A percentile compares a stretch with the other conserved stretches of the same genome.
phyloP scores from a whole-genome alignment of 2,888 invertebrate genomes.

The Epirrita christyi region DNA sequence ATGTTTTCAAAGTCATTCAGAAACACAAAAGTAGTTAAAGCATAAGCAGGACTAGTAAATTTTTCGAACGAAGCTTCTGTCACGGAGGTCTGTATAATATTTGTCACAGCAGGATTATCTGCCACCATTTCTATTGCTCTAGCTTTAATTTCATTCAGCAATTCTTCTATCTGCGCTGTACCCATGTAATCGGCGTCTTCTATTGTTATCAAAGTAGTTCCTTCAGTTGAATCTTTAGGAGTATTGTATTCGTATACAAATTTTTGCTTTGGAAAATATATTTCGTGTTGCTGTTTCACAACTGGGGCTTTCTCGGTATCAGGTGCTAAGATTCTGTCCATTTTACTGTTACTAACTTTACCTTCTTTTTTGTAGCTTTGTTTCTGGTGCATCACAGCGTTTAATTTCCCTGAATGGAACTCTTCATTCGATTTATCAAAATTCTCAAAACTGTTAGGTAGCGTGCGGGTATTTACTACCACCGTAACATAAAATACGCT shows the following conservation, averaged over 20 bases:
- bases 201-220: background rate
- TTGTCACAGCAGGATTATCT: conserved; percentile 48
- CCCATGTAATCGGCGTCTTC: conserved; percentile 32
- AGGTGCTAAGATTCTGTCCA: conserved; percentile 7
- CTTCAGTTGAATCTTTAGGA: background rate
- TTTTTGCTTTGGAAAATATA: conserved; percentile 7
- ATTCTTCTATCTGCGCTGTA: conserved; percentile 57
- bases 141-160: conserved; percentile 60
- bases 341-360: background rate
- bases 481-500: conserved; percentile 23
- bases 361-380: conserved; percentile 2
- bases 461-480: conserved; percentile 3
- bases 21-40: conserved; percentile 37
- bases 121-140: conserved; percentile 52
- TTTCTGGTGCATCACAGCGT: background rate
- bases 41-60: conserved; percentile 22
- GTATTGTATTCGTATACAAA: conserved; percentile 10
- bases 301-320: conserved; percentile 12
- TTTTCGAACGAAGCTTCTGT: conserved; percentile 52
- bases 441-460: conserved; percentile 7
- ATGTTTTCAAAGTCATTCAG: conserved; percentile 26
- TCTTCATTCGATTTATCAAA: conserved; percentile 8
- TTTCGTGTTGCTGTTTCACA: conserved; percentile 5
- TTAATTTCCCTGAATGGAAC: background rate
- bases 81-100: conserved; percentile 51